phyloP scores from a whole-genome alignment of 2,888 invertebrate genomes.

The Brenthis hecate region DNA sequence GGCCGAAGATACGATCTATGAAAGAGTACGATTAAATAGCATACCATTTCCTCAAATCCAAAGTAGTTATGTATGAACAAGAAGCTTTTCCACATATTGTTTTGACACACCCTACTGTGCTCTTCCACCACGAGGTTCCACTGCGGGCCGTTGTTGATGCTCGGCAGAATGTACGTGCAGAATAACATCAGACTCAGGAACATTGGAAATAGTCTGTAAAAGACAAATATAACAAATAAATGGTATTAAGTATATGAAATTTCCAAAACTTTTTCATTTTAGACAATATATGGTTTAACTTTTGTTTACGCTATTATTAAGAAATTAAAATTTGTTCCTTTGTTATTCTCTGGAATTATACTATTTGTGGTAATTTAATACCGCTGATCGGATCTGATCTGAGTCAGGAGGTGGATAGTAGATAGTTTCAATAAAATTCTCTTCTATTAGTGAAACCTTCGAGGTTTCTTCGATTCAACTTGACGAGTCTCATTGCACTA shows the following conservation, averaged over 20 bases:
- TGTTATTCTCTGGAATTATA: too few relatives aligned
- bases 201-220: constrained; percentile 75
- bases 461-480: too few relatives aligned
- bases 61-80: constrained; percentile 83
- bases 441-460: too few relatives aligned
- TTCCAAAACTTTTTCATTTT: too few relatives aligned
- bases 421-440: too few relatives aligned
- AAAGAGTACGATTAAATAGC: not conserved
- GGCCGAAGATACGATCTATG: too few relatives aligned
- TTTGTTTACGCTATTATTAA: too few relatives aligned
- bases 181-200: constrained; percentile 79
- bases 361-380: too few relatives aligned
- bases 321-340: not conserved
- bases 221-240: not conserved
- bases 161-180: constrained; percentile 80
- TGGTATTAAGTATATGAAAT: not conserved
- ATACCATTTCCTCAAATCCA: constrained; percentile 83
- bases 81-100: constrained; percentile 83
- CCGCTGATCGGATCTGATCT: too few relatives aligned
- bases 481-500: too few relatives aligned
- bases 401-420: too few relatives aligned
- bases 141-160: constrained; percentile 79
- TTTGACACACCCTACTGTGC: constrained; percentile 79
- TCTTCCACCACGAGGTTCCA: constrained; percentile 82
- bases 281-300: too few relatives aligned